Conservation (phyloP, 2,888 invertebrate species). For the Cordilura impudica region DNA sequence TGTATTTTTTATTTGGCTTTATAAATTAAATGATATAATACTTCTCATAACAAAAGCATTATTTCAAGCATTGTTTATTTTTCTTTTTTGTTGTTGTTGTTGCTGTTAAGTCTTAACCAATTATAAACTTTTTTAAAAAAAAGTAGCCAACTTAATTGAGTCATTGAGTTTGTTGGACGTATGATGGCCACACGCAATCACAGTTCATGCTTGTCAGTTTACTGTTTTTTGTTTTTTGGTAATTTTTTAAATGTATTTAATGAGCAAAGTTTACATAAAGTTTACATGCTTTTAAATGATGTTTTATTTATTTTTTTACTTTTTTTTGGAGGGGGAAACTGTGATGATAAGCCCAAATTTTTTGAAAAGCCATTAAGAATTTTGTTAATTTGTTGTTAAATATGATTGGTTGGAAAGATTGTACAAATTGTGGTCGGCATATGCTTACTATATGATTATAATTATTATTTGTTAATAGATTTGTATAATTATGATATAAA, state of each 20-base stretch:
- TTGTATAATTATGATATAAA: too few relatives aligned
- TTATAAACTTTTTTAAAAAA: neutral
- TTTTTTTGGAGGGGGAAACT: neutral
- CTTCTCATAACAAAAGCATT: neutral
- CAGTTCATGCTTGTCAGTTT: conserved; percentile 24
- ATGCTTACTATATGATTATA: too few relatives aligned
- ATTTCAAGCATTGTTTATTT: neutral
- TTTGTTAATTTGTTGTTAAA: too few relatives aligned
- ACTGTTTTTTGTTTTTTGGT: neutral
- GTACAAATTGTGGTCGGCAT: too few relatives aligned
- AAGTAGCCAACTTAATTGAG: neutral
- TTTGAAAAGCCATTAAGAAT: too few relatives aligned
- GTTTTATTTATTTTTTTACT: too few relatives aligned
- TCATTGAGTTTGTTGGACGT: neutral
- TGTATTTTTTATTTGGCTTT: conserved; percentile 9
- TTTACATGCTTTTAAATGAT: neutral
- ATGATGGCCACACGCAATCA: conserved; percentile 49
- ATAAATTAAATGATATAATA: conserved; percentile 1
- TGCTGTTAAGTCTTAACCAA: neutral
- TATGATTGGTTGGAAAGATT: too few relatives aligned
- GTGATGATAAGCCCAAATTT: too few relatives aligned
- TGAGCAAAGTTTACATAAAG: neutral
- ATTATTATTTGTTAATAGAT: too few relatives aligned
- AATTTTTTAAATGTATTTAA: neutral
- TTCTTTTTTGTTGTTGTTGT: too few relatives aligned